These are phyloP conservation scores for Schizopygopsis pylzovi DNA, from an alignment of 2,797 vertebrate species.

Conservation along the genomic window DNA sequence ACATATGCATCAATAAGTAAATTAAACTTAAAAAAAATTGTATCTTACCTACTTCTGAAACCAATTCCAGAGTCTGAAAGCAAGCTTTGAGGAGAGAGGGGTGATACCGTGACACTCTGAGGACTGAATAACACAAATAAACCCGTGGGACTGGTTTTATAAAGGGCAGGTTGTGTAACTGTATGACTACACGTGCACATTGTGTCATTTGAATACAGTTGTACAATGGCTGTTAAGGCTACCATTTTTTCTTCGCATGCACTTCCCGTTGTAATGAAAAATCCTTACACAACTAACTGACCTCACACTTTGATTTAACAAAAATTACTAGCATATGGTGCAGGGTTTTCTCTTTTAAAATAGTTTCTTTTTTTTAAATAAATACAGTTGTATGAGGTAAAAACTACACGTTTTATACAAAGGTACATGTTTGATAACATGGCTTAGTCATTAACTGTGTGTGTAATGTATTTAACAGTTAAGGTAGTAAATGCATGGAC, in stretches of 20 bases:
- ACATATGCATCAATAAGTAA: background rate
- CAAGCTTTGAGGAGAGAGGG: background rate
- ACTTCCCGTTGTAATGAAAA: background rate
- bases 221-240: background rate
- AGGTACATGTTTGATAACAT: background rate
- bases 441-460: constrained; percentile 30
- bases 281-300: background rate
- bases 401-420: background rate
- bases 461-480: constrained; percentile 9
- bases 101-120: background rate
- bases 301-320: background rate
- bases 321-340: background rate
- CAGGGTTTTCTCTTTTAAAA: background rate
- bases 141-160: constrained; percentile 21
- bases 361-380: too few species aligned
- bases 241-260: background rate
- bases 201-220: background rate
- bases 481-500: background rate
- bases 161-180: constrained; percentile 43
- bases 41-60: background rate
- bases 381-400: background rate
- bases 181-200: constrained; percentile 3
- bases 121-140: background rate
- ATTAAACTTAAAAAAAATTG: background rate
- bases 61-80: background rate